A percentile compares a stretch with the other conserved stretches of the same genome.
phyloP scores from a whole-genome alignment of 2,797 vertebrate genomes.

The Gambelia wislizenii region DNA sequence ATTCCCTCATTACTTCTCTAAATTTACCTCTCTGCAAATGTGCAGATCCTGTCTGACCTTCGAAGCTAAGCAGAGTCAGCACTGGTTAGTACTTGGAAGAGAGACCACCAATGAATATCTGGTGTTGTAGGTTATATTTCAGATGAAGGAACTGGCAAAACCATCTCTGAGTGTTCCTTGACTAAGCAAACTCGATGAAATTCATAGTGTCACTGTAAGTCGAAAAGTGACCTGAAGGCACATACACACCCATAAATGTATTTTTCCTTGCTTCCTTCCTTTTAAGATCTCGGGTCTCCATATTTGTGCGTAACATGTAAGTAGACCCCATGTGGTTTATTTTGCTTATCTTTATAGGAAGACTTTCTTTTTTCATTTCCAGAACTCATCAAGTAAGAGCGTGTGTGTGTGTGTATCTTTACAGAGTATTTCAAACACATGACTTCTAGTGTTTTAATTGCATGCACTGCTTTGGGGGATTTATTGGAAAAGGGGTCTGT shows the following conservation, averaged over 20 bases:
- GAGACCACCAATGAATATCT: too few species aligned
- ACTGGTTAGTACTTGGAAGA: too few species aligned
- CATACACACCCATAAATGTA: too few species aligned
- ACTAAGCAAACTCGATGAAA: too few species aligned
- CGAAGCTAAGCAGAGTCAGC: too few species aligned
- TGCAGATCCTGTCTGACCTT: too few species aligned
- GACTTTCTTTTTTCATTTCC: background rate
- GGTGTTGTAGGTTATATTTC: too few species aligned
- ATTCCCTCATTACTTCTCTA: background rate
- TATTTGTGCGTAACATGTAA: background rate
- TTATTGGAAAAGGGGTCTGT: background rate
- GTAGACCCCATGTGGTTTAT: background rate
- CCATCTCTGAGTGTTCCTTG: too few species aligned
- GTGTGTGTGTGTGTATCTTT: background rate
- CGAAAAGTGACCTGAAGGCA: too few species aligned
- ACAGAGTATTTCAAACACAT: background rate
- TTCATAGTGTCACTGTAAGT: too few species aligned
- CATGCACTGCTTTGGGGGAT: background rate
- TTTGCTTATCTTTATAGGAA: background rate
- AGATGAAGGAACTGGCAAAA: too few species aligned
- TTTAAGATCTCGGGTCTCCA: background rate
- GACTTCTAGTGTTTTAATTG: slow-evolving; percentile 11
- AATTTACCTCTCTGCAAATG: background rate
- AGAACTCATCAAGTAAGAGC: background rate
- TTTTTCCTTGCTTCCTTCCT: background rate